Evolutionary conservation across 2,113 vertebrate genomes (phyloP).

Genomic region (Rhinopomastus cyanomelas): DNA sequence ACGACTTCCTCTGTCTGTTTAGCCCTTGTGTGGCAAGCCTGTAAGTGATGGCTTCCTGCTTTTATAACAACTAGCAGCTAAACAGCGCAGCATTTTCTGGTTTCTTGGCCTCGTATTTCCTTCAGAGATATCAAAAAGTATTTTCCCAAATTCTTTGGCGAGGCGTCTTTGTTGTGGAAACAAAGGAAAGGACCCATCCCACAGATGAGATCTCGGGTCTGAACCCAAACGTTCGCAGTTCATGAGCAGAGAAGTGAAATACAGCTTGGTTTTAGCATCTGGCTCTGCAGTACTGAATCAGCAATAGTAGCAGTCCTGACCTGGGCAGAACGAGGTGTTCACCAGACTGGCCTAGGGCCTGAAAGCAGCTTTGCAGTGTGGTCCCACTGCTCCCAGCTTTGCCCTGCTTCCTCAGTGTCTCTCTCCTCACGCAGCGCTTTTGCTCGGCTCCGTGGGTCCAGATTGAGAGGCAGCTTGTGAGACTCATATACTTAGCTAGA

Average conservation of each 20-base stretch:
- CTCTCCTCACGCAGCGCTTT: neutral
- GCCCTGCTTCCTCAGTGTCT: neutral
- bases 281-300: neutral
- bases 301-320: neutral
- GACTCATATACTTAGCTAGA: neutral
- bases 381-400: neutral
- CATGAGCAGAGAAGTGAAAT: neutral
- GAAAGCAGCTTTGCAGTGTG: neutral
- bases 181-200: neutral
- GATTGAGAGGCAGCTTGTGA: slow-evolving; percentile 67
- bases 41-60: slow-evolving; percentile 49
- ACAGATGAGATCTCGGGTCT: neutral
- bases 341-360: neutral
- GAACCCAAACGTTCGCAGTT: neutral
- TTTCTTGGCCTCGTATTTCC: slow-evolving; percentile 43
- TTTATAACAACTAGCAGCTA: slow-evolving; percentile 43
- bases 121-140: slow-evolving; percentile 37
- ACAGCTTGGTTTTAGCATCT: neutral
- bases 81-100: slow-evolving; percentile 38
- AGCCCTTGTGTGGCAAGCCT: neutral
- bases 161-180: neutral
- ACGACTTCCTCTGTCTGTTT: slow-evolving; percentile 16
- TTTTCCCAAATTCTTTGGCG: slow-evolving; percentile 5
- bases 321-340: neutral
- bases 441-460: slow-evolving; percentile 47